phyloP scores from a whole-genome alignment of 2,113 vertebrate species.

The Sialia sialis region DNA sequence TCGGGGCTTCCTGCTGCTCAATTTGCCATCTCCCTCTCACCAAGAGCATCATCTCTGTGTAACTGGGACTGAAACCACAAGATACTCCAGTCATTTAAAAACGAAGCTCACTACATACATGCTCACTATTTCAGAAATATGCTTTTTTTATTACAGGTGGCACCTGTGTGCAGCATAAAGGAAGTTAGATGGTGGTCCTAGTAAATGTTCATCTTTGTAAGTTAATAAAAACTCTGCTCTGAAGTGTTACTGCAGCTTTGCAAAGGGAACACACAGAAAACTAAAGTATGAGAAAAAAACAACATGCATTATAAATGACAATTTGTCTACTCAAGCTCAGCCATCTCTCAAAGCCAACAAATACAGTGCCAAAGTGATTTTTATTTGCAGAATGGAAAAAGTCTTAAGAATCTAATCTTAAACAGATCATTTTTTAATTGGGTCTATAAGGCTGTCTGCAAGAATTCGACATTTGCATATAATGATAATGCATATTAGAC shows the following conservation, averaged over 20 bases:
- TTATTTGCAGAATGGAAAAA: not conserved
- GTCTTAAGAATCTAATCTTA: constrained; percentile 49
- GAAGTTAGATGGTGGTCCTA: not conserved
- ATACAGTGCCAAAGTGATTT: constrained; percentile 21
- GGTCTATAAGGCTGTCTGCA: not conserved
- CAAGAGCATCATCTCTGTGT: not conserved
- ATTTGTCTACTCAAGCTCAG: not conserved
- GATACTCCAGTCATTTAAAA: not conserved
- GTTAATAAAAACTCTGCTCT: constrained; percentile 11
- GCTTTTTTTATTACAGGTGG: not conserved
- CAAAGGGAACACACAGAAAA: not conserved
- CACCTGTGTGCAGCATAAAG: not conserved
- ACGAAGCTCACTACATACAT: not conserved
- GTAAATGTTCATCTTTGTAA: not conserved
- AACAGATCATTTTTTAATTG: constrained; percentile 36
- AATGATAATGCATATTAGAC: constrained; percentile 36
- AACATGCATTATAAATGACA: constrained; percentile 29
- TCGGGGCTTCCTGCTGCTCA: not conserved
- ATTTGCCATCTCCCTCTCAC: not conserved
- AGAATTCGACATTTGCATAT: constrained; percentile 3
- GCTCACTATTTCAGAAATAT: not conserved
- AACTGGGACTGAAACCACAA: not conserved
- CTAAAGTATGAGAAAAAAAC: not conserved
- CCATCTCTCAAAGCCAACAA: constrained; percentile 42
- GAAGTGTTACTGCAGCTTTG: constrained; percentile 6